phyloP scores from a whole-genome alignment of 2,113 vertebrate species.

The Psophia crepitans region DNA sequence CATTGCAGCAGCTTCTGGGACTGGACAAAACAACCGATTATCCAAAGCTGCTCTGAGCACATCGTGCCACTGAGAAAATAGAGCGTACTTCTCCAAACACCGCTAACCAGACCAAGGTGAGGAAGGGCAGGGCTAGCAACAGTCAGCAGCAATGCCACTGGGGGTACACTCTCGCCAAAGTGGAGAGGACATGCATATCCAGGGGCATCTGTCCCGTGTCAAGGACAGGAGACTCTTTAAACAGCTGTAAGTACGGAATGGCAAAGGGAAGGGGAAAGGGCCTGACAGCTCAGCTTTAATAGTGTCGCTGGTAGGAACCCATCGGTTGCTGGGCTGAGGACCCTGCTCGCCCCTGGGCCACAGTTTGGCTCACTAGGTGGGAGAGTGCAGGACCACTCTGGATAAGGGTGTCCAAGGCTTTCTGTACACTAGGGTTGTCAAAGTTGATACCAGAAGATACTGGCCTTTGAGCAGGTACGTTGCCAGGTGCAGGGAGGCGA shows the following conservation, averaged over 20 bases:
- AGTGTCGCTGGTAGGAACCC: slow-evolving; percentile 90
- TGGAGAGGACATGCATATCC: slow-evolving; percentile 41
- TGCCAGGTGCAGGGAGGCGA: slow-evolving; percentile 73
- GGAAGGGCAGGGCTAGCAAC: background rate
- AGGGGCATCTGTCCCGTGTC: background rate
- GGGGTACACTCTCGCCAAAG: slow-evolving; percentile 24
- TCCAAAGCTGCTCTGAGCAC: background rate
- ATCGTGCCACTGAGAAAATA: background rate
- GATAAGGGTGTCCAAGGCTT: slow-evolving; percentile 95
- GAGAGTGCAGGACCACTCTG: slow-evolving; percentile 94
- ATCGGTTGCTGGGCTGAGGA: slow-evolving; percentile 72
- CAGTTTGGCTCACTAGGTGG: slow-evolving; percentile 84
- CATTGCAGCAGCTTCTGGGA: background rate
- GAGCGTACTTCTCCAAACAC: background rate
- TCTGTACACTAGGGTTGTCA: slow-evolving; percentile 97
- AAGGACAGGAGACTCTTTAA: slow-evolving; percentile 33
- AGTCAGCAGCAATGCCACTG: slow-evolving; percentile 41
- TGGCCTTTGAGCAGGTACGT: slow-evolving; percentile 70
- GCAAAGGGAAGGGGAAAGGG: slow-evolving; percentile 1
- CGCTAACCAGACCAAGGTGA: background rate
- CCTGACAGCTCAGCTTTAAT: slow-evolving; percentile 69
- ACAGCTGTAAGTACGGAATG: slow-evolving; percentile 61
- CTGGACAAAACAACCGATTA: background rate
- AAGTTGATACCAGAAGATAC: slow-evolving; percentile 90
- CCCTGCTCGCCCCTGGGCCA: slow-evolving; percentile 72